Conservation (phyloP, 1,140 invertebrate species). For the Cydia pomonella region DNA sequence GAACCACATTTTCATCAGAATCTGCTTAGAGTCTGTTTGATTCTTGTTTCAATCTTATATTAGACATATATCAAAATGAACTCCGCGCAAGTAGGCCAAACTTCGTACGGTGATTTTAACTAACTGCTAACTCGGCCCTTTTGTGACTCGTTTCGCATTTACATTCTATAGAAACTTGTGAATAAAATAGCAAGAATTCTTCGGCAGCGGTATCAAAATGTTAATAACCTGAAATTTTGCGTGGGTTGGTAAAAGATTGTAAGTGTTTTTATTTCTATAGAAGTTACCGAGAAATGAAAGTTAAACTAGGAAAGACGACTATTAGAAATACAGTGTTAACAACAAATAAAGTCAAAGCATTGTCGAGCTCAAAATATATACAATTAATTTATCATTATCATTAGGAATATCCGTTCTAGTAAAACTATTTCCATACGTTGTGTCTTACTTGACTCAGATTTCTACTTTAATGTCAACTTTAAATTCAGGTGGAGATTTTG, state of each 20-base stretch:
- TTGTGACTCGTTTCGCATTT: slow-evolving; percentile 40
- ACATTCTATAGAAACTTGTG: slow-evolving; percentile 35
- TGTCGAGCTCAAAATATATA: not conserved
- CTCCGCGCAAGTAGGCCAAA: slow-evolving; percentile 37
- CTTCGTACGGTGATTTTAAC: slow-evolving; percentile 39
- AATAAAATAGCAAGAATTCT: slow-evolving; percentile 18
- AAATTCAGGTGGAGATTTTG: slow-evolving; percentile 17
- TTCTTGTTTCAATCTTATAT: slow-evolving; percentile 28
- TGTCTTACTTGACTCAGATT: not conserved
- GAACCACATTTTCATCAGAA: not conserved
- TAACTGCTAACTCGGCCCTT: slow-evolving; percentile 37
- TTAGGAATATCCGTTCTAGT: not conserved
- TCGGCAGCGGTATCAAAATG: not conserved
- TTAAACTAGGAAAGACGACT: too few species aligned
- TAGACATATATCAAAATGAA: slow-evolving; percentile 7
- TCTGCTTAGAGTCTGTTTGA: slow-evolving; percentile 3
- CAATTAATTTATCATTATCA: not conserved
- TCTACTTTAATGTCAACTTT: slow-evolving; percentile 10
- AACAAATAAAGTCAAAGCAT: not conserved
- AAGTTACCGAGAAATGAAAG: too few species aligned
- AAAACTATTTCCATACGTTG: not conserved
- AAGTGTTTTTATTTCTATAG: not conserved
- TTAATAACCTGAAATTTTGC: not conserved
- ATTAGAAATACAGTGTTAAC: too few species aligned
- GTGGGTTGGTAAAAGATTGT: not conserved